Base-by-base conservation (phyloP, 2,113 vertebrate genomes). In the Sitta europaea region DNA sequence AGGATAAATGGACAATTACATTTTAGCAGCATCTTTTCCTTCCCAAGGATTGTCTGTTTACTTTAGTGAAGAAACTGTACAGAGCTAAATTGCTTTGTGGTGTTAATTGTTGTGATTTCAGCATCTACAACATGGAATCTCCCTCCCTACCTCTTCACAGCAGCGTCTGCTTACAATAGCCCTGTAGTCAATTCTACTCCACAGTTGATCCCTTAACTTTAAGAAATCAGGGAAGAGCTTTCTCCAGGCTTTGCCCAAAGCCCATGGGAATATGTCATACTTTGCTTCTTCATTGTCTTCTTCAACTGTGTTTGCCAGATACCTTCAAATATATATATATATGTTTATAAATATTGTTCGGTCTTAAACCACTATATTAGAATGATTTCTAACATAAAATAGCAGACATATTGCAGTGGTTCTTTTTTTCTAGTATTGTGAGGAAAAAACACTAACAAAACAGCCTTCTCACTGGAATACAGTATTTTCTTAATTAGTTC, bases 261-360 rank as follows among this genome's bases (percentile, higher is more conserved):
- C 99, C 99, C 99, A 99, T 18, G 99, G 99, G 86, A 99, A 99
- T 95, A 99, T 99, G 94, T 99, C 99, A 96, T 99, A 99, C 94
- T 99, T 99, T 53, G 92, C 97, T 97, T 99, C 98, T 97, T 99
- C 99, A 75, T 99, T 98, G 19, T 99, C 99, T 97, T 99, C 99
- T 98, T 99, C 99, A 98, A 99, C 99, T 77, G 99, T 99, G 97
- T 99, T 99, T 80, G 99, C 99, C 62, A 99, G 98, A 96, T 99
- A 99, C 66, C 99, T 99, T 94, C n/a, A 97, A 96, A 96, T 50
- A 88, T 55, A 95, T 67, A 84, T 40, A 91, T 63, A 27, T 85
- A 35, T 86, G n/a, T 51, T 81, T 85, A 28, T 77, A 89, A 94
- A 65, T 40, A 40, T 62, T 68, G 17, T 43, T 71, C 35, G 51